Conservation (phyloP, 1,140 invertebrate species). For the Parasteatoda tepidariorum region DNA sequence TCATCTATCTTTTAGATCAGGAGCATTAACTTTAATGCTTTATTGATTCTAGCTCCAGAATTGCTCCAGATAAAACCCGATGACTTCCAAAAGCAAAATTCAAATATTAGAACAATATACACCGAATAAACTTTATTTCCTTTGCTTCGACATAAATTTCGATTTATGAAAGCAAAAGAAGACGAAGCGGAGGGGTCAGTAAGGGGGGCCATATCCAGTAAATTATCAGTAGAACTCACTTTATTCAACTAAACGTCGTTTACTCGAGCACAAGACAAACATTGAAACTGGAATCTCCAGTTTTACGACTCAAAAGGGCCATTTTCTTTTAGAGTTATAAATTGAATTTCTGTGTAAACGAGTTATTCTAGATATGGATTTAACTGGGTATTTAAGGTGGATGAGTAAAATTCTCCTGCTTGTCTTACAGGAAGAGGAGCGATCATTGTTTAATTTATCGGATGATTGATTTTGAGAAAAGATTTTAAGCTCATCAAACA, state of each 20-base stretch:
- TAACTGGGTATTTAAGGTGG: slow-evolving; percentile 4
- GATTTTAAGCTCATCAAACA: neutral
- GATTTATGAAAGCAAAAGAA: slow-evolving; percentile 25
- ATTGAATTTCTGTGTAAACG: slow-evolving; percentile 44
- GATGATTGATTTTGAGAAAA: neutral
- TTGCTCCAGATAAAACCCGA: neutral
- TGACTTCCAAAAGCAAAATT: neutral
- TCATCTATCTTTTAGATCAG: too few relatives aligned
- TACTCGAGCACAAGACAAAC: slow-evolving; percentile 34
- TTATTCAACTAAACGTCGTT: neutral
- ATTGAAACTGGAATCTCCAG: neutral
- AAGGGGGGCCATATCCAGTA: slow-evolving; percentile 10
- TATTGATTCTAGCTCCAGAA: neutral
- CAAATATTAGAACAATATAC: neutral
- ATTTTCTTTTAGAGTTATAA: slow-evolving; percentile 31
- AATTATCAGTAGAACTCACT: slow-evolving; percentile 1
- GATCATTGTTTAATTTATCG: slow-evolving; percentile 5
- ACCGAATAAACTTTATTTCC: slow-evolving; percentile 1
- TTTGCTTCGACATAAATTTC: slow-evolving; percentile 35
- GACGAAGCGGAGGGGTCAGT: neutral
- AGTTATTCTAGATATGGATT: slow-evolving; percentile 37
- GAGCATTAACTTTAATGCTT: neutral
- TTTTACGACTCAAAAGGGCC: slow-evolving; percentile 33
- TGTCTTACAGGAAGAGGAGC: neutral
- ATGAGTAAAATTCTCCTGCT: too few relatives aligned